phyloP scores from a whole-genome alignment of 2,888 invertebrate species.

The Nomada fabriciana region DNA sequence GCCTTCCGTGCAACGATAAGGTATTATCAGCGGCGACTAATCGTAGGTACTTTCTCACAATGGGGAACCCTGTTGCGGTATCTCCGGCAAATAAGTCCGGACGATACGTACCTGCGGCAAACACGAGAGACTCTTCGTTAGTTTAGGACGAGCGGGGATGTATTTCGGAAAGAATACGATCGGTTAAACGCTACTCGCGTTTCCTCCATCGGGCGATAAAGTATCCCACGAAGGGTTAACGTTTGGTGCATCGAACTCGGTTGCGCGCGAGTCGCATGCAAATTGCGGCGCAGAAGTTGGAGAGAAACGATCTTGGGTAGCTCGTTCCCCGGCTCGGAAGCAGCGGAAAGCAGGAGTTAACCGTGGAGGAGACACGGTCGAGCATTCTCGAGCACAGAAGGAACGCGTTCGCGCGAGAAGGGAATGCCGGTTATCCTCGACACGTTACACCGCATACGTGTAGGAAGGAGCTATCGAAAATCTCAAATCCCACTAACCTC shows the following conservation, averaged over 20 bases:
- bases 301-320: neutral
- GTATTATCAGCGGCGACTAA: constrained; percentile 56
- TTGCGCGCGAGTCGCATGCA: constrained; percentile 28
- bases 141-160: neutral
- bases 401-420: constrained; percentile 56
- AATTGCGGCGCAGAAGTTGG: constrained; percentile 6
- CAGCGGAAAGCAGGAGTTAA: constrained; percentile 17
- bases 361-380: constrained; percentile 4
- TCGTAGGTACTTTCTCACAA: constrained; percentile 50
- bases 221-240: constrained; percentile 21
- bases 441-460: constrained; percentile 36
- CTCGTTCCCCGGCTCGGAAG: constrained; percentile 1
- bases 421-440: constrained; percentile 51
- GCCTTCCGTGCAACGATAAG: constrained; percentile 67
- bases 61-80: constrained; percentile 43
- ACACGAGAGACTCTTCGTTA: constrained; percentile 24
- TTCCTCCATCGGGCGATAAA: constrained; percentile 28
- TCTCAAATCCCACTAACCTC: constrained; percentile 82
- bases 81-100: constrained; percentile 49
- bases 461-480: constrained; percentile 79
- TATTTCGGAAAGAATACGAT: neutral
- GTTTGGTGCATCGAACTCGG: constrained; percentile 47
- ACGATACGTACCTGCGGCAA: constrained; percentile 51
- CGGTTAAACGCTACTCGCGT: constrained; percentile 6
- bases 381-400: constrained; percentile 23